These are phyloP conservation scores for Theonella swinhoei DNA, from an alignment of 37 sponge, comb jelly and placozoan species.

Conservation along the genomic window DNA sequence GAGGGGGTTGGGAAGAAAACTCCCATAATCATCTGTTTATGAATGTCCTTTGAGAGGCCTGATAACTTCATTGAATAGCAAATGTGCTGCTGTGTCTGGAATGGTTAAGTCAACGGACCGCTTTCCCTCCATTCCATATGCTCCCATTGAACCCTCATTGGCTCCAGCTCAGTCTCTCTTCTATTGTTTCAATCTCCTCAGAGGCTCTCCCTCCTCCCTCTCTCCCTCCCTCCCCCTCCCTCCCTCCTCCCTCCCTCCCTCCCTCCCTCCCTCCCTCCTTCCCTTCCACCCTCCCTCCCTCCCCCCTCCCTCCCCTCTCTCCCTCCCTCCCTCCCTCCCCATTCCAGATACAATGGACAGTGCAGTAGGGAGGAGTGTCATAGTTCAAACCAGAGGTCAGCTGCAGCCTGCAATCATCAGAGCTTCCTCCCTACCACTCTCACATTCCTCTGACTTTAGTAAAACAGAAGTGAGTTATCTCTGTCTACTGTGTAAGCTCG, in stretches of 20 bases:
- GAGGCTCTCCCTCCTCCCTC: background rate
- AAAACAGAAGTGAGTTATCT: conserved; percentile 25
- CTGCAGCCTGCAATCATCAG: conserved; percentile 32
- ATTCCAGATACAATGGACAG: background rate
- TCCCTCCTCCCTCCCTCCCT: background rate
- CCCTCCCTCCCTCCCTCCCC: background rate
- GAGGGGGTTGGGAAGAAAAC: no score
- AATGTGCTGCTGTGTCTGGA: background rate
- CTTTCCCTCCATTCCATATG: no score
- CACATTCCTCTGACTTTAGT: conserved; percentile 41
- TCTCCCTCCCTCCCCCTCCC: background rate
- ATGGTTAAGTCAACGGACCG: no score
- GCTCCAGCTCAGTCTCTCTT: background rate
- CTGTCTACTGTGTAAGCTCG: no score
- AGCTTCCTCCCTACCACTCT: conserved; percentile 52
- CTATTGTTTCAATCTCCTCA: background rate
- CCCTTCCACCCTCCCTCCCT: no score
- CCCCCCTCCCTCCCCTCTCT: background rate
- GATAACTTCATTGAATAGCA: no score
- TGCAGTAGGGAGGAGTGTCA: conserved; percentile 39
- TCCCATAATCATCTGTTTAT: no score
- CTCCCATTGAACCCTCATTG: background rate
- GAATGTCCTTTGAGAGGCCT: no score
- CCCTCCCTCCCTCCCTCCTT: background rate
- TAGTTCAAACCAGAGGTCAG: conserved; percentile 24